These are phyloP conservation scores for Hydropotes inermis DNA, from an alignment of 2,113 vertebrate species.

Conservation along the genomic window DNA sequence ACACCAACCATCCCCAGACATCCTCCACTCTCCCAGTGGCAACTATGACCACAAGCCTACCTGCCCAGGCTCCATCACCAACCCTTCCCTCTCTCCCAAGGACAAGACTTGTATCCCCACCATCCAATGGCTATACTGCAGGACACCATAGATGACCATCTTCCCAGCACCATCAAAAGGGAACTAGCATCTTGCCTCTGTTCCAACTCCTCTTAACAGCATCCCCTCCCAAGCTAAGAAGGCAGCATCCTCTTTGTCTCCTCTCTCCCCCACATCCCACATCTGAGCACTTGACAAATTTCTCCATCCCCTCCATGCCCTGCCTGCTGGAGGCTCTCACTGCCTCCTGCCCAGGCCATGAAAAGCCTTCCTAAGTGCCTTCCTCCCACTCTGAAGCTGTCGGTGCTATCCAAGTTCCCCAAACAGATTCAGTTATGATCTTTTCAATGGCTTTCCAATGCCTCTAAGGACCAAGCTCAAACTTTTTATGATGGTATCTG, in stretches of 20 bases:
- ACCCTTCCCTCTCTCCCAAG: background rate
- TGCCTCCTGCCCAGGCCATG: background rate
- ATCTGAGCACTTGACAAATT: background rate
- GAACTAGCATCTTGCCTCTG: background rate
- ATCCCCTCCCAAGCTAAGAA: background rate
- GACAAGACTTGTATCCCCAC: background rate
- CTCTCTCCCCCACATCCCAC: too few species aligned
- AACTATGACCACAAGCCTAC: background rate
- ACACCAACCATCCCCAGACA: background rate
- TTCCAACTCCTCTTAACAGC: background rate
- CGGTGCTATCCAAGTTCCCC: background rate
- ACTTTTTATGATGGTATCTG: background rate
- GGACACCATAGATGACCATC: background rate
- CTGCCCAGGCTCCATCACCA: background rate
- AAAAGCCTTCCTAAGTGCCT: background rate
- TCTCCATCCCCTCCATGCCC: rapidly evolving
- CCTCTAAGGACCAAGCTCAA: background rate
- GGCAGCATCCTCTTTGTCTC: background rate
- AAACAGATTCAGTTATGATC: background rate
- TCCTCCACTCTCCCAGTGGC: background rate
- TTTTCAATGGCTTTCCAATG: background rate
- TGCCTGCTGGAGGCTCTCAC: background rate
- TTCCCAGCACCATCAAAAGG: background rate
- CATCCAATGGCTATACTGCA: rapidly evolving
- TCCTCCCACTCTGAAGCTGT: background rate